Evolutionary conservation across 92 coral and sea anemone species (phyloP).

Genomic region (Montipora capitata): DNA sequence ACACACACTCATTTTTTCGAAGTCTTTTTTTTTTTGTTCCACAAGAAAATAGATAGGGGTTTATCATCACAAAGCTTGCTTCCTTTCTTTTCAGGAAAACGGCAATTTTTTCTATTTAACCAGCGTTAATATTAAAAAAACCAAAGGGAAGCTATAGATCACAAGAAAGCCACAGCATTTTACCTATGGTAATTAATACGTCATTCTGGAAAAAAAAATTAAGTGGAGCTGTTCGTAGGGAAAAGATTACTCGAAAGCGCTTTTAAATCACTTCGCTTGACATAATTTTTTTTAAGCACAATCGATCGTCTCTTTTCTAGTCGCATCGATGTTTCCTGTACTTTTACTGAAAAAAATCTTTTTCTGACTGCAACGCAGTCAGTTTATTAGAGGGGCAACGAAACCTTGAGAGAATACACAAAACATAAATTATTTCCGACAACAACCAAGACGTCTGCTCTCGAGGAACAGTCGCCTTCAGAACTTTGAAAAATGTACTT

Average conservation of each 20-base stretch:
- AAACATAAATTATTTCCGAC: constrained; percentile 46
- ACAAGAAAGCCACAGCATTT: constrained; percentile 8
- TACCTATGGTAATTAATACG: constrained; percentile 45
- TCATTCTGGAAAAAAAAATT: constrained; percentile 30
- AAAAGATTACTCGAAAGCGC: constrained; percentile 38
- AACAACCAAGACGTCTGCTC: constrained; percentile 4
- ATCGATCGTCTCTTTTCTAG: background rate
- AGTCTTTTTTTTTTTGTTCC: constrained; percentile 13
- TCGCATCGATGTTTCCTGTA: constrained; percentile 1
- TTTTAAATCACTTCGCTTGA: constrained; percentile 55
- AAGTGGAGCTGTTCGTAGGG: constrained; percentile 13
- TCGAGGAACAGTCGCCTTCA: too few relatives aligned
- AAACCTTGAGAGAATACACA: constrained; percentile 16
- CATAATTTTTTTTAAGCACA: constrained; percentile 7
- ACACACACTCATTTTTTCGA: constrained; percentile 39
- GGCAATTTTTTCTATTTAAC: constrained; percentile 14
- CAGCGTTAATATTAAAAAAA: constrained; percentile 5
- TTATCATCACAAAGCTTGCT: constrained; percentile 30
- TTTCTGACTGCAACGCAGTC: background rate
- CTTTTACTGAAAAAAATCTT: background rate
- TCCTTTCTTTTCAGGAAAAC: constrained; percentile 26
- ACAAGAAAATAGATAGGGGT: background rate
- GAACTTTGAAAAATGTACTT: background rate
- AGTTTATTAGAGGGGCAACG: constrained; percentile 5
- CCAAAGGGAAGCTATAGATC: constrained; percentile 21